These are phyloP conservation scores for Isoperla grammatica DNA, from an alignment of 2,888 invertebrate genomes.

Conservation along the genomic window DNA sequence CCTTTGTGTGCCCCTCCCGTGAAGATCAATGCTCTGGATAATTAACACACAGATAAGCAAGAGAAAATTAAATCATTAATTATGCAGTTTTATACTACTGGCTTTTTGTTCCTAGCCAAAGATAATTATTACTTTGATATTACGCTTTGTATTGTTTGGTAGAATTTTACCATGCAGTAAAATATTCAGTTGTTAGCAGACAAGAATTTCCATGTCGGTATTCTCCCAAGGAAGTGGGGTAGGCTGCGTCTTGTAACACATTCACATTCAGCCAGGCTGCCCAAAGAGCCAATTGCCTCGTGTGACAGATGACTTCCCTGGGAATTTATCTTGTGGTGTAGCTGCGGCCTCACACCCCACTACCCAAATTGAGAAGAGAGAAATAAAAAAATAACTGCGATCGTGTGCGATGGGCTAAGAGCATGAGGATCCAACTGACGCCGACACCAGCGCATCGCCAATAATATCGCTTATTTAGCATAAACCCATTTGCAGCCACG, in stretches of 20 bases:
- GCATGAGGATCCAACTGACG: not conserved
- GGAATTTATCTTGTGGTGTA: conserved; percentile 7
- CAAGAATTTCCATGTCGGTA: too few species aligned
- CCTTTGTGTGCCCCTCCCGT: conserved; percentile 4
- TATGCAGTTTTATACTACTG: conserved; percentile 27
- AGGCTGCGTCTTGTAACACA: not conserved
- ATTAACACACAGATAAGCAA: conserved; percentile 25
- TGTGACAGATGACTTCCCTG: conserved; percentile 15
- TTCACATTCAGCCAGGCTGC: conserved; percentile 13
- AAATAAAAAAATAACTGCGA: conserved; percentile 14
- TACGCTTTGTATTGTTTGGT: too few species aligned
- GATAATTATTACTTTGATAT: too few species aligned
- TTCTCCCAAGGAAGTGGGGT: too few species aligned
- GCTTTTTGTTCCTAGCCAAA: not conserved
- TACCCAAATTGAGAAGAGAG: conserved; percentile 16
- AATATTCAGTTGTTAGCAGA: too few species aligned
- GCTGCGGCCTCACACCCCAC: not conserved
- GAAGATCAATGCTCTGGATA: conserved; percentile 1
- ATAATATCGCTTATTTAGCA: conserved; percentile 16
- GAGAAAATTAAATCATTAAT: conserved; percentile 31
- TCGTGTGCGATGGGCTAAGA: conserved; percentile 6
- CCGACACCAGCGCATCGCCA: not conserved
- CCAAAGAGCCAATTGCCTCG: conserved; percentile 15
- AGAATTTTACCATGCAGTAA: too few species aligned
- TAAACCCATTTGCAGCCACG: conserved; percentile 17